These are phyloP conservation scores for Eudyptes chrysolophus DNA, from an alignment of 2,113 vertebrate species.

Conservation along the genomic window DNA sequence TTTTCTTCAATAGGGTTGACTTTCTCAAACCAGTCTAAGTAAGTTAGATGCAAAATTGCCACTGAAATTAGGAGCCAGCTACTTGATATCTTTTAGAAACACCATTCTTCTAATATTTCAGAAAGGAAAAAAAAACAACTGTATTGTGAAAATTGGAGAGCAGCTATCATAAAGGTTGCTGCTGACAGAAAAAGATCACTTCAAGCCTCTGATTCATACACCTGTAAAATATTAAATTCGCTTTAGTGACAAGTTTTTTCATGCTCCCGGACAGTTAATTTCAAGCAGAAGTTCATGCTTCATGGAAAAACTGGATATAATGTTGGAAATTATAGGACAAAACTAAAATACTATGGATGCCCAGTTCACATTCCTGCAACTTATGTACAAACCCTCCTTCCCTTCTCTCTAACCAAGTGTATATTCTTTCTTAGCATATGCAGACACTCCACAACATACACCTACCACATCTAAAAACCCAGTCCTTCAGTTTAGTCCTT, in stretches of 20 bases:
- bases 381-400: neutral
- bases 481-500: neutral
- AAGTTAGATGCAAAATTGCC: neutral
- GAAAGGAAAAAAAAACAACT: neutral
- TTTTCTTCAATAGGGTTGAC: neutral
- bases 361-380: neutral
- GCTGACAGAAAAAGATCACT: neutral
- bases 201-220: neutral
- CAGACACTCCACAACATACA: neutral
- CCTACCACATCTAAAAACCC: neutral
- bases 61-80: neutral
- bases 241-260: neutral
- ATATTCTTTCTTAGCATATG: neutral
- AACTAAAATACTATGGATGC: neutral
- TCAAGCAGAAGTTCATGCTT: neutral
- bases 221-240: neutral
- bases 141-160: neutral
- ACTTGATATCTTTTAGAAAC: neutral
- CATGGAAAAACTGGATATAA: neutral
- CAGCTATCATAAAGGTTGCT: neutral
- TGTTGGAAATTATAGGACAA: neutral
- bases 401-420: neutral
- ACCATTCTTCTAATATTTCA: neutral
- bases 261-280: neutral
- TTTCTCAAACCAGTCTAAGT: neutral